Base-by-base conservation (phyloP, 2,888 invertebrate species). In the Pammene fasciana region DNA sequence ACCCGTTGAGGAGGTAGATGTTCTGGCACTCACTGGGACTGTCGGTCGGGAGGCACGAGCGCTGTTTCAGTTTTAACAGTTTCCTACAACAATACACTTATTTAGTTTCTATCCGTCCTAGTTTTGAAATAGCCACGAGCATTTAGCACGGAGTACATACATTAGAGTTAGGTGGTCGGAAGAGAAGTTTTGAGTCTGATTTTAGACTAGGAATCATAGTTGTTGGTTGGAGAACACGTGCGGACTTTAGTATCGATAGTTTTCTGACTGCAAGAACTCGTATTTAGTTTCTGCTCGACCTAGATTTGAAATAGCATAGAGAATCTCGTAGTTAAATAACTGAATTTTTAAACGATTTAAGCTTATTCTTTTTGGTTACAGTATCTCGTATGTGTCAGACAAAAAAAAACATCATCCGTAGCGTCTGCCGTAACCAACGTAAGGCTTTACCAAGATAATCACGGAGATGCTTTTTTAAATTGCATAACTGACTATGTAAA, bases 1-100 rank as follows among this genome's bases (percentile, higher is more conserved):
- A 85, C 38, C 84, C 82, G 64, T 92, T 92, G 7, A 82, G 75
- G 65, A 87, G 76, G 75, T 85, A 89, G 56, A 82, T 82, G 38
- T 81, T 83, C 71, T 86, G 85, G 71, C 92, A 92, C 70, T 90
- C 91, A 36, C 85, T 84, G 74, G 83, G 83, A 55, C 78, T 80
- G 2, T 82, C 82, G 0, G 82, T 76, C 0, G 94, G 94, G 75
- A 95, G 93, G 86, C 97, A 97, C 41, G 95, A 89, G 72, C 95
- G 94, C 79, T 97, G 96, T 73, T 95, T 95, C 84, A 96, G 94
- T 83, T 94, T 96, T 79, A 95, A 94, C 67, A 95, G 93, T 90
- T 96, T 96, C 97, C 92, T 92, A 79, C 4, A 64, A 56, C 62
- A 72, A 52, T 41, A 54, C 14, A 16, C 9, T 5, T 59, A 46